Evolutionary conservation across 1,140 invertebrate species (phyloP).

Genomic region (Andricus grossulariae): DNA sequence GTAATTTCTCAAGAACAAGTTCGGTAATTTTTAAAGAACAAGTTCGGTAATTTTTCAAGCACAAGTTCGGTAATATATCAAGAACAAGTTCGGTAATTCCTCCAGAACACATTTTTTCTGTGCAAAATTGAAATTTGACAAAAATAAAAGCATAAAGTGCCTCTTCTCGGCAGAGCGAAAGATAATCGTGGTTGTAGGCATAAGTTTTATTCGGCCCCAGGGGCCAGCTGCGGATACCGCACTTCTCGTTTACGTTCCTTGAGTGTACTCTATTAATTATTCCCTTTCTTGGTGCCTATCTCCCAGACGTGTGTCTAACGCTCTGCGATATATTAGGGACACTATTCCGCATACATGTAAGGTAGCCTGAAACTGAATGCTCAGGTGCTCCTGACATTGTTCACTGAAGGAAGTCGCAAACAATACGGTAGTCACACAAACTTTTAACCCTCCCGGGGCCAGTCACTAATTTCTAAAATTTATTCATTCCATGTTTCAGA

Average conservation of each 20-base stretch:
- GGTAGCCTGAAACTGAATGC: constrained; percentile 35
- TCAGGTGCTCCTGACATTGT: constrained; percentile 45
- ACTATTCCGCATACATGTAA: constrained; percentile 46
- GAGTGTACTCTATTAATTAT: constrained; percentile 58
- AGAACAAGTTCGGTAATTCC: no score
- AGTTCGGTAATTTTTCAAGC: no score
- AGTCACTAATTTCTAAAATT: constrained; percentile 3
- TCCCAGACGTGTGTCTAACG: constrained; percentile 50
- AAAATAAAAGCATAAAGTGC: no score
- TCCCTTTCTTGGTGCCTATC: constrained; percentile 52
- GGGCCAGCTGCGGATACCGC: constrained; percentile 64
- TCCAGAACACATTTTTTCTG: no score
- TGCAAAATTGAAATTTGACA: no score
- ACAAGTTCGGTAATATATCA: no score
- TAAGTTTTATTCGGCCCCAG: constrained; percentile 53
- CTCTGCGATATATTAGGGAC: constrained; percentile 48
- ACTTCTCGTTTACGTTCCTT: constrained; percentile 49
- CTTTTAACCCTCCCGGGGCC: not conserved
- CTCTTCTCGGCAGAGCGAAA: no score
- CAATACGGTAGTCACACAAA: not conserved
- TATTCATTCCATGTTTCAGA: not conserved
- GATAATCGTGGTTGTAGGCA: no score
- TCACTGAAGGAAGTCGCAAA: not conserved
- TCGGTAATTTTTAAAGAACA: no score
- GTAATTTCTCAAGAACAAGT: no score